These are phyloP conservation scores for Limnephilus auricula DNA, from an alignment of 2,888 invertebrate species.

Conservation along the genomic window DNA sequence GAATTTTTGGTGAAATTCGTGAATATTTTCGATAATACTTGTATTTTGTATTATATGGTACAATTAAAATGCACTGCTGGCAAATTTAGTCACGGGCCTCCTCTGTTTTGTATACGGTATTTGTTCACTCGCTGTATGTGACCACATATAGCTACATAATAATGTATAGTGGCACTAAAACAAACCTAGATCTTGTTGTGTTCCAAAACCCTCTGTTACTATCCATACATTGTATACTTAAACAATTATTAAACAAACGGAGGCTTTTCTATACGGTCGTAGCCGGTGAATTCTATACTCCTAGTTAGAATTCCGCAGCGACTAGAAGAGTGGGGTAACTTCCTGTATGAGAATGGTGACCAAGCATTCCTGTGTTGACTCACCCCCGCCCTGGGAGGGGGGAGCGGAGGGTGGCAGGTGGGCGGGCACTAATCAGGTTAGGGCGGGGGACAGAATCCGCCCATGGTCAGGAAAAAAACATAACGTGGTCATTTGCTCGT, in stretches of 20 bases:
- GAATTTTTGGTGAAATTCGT: no score
- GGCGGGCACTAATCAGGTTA: conserved; percentile 48
- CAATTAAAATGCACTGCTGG: no score
- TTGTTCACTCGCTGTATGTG: background rate
- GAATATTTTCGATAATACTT: no score
- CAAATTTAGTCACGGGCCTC: no score
- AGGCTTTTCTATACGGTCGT: background rate
- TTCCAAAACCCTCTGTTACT: background rate
- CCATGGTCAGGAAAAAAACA: conserved; percentile 22
- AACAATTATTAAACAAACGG: background rate
- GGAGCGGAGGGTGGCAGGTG: background rate
- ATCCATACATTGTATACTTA: background rate
- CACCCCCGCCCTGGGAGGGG: background rate
- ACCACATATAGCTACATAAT: background rate
- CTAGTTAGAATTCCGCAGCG: background rate
- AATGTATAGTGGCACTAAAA: background rate
- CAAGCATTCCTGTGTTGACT: conserved; percentile 34
- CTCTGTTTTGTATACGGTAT: no score
- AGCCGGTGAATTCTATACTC: background rate
- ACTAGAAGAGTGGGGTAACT: background rate
- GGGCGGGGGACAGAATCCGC: conserved; percentile 32
- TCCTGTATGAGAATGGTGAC: conserved; percentile 14
- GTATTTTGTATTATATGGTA: no score
- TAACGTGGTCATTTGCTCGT: background rate
- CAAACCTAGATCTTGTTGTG: background rate